Percentiles rank a stretch among this genome's conserved stretches.
phyloP scores from a whole-genome alignment of 2,113 vertebrate species.

The Ictalurus punctatus region DNA sequence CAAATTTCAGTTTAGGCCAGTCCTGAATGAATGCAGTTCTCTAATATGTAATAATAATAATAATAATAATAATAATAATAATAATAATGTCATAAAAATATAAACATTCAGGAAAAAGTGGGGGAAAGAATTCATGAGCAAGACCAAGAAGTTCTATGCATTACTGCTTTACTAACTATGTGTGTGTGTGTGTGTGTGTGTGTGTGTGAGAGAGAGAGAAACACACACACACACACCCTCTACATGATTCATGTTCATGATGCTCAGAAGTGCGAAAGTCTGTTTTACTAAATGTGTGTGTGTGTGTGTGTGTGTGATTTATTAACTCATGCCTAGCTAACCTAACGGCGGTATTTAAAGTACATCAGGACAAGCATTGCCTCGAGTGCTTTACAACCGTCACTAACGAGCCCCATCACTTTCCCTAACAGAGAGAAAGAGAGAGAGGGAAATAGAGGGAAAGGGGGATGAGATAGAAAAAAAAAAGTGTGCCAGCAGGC shows the following conservation, averaged over 20 bases:
- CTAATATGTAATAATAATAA: background rate
- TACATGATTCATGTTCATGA: background rate
- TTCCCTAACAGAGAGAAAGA: constrained; percentile 68
- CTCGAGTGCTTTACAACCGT: constrained; percentile 74
- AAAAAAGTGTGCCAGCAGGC: constrained; percentile 72
- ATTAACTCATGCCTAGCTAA: constrained; percentile 71
- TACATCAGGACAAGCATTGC: constrained; percentile 70
- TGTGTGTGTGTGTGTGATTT: constrained; percentile 64
- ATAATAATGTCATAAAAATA: background rate
- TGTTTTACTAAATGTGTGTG: constrained; percentile 23
- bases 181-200: background rate
- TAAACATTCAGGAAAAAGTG: background rate
- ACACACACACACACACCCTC: background rate
- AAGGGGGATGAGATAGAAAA: constrained; percentile 56
- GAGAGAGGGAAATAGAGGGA: constrained; percentile 40
- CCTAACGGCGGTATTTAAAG: constrained; percentile 71
- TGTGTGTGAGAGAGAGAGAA: constrained; percentile 25
- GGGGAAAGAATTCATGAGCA: background rate
- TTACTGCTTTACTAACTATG: background rate
- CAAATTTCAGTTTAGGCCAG: background rate
- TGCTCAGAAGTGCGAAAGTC: background rate
- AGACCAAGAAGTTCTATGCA: background rate
- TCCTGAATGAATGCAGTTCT: background rate
- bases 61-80: background rate
- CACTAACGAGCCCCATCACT: constrained; percentile 80